Conservation (phyloP, 1,140 invertebrate species). For the Mactra quadrangularis region DNA sequence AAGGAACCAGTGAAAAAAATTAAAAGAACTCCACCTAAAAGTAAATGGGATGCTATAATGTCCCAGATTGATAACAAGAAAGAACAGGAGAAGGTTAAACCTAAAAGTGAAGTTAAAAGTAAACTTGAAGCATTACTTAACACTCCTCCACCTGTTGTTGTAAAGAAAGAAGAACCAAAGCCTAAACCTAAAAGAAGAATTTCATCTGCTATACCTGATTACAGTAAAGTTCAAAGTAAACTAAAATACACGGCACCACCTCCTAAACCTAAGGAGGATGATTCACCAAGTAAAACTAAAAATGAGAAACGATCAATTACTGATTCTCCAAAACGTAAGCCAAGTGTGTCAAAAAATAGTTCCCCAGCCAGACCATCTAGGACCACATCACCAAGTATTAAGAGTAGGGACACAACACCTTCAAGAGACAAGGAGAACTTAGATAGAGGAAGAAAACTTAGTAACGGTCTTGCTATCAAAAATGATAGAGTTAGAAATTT, state of each 20-base stretch:
- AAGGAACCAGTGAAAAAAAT: slow-evolving; percentile 76
- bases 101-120: slow-evolving; percentile 82
- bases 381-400: slow-evolving; percentile 18
- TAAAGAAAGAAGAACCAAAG: slow-evolving; percentile 66
- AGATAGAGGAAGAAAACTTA: slow-evolving; percentile 7
- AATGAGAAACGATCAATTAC: background rate
- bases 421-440: slow-evolving; percentile 40
- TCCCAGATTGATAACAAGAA: slow-evolving; percentile 82
- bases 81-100: slow-evolving; percentile 73
- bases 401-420: background rate
- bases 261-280: slow-evolving; percentile 40
- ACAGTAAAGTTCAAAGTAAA: slow-evolving; percentile 80
- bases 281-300: slow-evolving; percentile 40
- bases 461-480: slow-evolving; percentile 11
- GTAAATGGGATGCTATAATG: slow-evolving; percentile 83
- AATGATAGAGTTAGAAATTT: slow-evolving; percentile 40
- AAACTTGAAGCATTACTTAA: slow-evolving; percentile 77
- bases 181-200: slow-evolving; percentile 69
- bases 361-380: background rate
- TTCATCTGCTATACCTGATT: slow-evolving; percentile 75
- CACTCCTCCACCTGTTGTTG: slow-evolving; percentile 60
- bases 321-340: slow-evolving; percentile 36
- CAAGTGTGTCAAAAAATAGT: background rate
- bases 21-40: slow-evolving; percentile 80
- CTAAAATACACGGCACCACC: slow-evolving; percentile 69